These are phyloP conservation scores for Adoxophyes honmai DNA, from an alignment of 1,140 invertebrate genomes.

Conservation along the genomic window DNA sequence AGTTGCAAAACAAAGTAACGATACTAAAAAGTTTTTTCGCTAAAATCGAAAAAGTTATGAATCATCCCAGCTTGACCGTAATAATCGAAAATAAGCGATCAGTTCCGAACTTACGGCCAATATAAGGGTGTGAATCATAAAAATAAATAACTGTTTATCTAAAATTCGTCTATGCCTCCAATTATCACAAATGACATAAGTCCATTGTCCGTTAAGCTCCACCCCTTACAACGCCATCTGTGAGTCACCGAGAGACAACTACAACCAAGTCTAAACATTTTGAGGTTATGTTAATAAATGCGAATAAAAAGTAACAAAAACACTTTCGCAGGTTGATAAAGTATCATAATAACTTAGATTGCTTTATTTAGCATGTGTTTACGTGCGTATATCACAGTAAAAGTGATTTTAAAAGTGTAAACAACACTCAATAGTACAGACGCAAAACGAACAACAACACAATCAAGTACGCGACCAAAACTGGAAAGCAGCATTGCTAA, in stretches of 20 bases:
- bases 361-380: neutral
- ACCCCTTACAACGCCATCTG: conserved; percentile 53
- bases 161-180: conserved; percentile 35
- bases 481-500: neutral
- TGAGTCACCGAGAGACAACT: conserved; percentile 19
- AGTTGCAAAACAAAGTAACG: too few relatives aligned
- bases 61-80: too few relatives aligned
- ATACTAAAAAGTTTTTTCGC: too few relatives aligned
- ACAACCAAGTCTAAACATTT: conserved; percentile 20
- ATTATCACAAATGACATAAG: conserved; percentile 36
- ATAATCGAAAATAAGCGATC: neutral
- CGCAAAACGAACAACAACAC: conserved; percentile 33
- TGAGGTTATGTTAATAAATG: conserved; percentile 44
- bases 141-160: conserved; percentile 34
- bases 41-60: too few relatives aligned
- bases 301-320: neutral
- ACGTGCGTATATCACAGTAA: conserved; percentile 4
- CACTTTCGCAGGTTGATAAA: neutral
- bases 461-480: neutral
- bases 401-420: conserved; percentile 19
- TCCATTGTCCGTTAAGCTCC: conserved; percentile 38
- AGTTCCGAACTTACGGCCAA: neutral
- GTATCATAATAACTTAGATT: neutral
- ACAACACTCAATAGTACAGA: conserved; percentile 40
- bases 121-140: conserved; percentile 13